Evolutionary conservation across 2,888 invertebrate genomes (phyloP).

Genomic region (Sesamia inferens): DNA sequence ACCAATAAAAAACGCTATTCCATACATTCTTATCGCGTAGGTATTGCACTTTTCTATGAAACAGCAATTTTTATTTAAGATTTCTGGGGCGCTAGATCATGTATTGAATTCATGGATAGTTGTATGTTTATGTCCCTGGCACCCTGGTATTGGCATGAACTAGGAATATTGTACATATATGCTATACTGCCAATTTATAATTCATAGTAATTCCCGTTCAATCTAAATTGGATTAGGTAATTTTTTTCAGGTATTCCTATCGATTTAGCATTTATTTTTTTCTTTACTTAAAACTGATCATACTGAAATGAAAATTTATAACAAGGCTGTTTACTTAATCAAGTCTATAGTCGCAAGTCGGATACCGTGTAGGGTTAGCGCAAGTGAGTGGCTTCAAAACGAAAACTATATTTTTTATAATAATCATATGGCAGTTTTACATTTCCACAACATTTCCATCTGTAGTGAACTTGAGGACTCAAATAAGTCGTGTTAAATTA

Average conservation of each 20-base stretch:
- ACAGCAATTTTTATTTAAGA: background rate
- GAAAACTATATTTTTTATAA: background rate
- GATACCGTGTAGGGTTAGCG: slow-evolving; percentile 19
- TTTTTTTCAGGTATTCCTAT: background rate
- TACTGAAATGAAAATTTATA: background rate
- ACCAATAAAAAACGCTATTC: background rate
- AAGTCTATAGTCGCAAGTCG: slow-evolving; percentile 10
- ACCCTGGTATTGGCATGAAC: background rate
- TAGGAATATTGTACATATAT: background rate
- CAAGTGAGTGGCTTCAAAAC: slow-evolving; percentile 29
- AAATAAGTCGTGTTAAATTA: slow-evolving; percentile 22
- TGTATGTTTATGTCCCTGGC: background rate
- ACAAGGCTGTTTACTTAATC: background rate
- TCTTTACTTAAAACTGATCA: too few species aligned
- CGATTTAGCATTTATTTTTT: background rate
- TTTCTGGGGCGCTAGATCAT: background rate
- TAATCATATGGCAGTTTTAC: slow-evolving; percentile 17
- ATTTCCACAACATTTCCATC: slow-evolving; percentile 5
- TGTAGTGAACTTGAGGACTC: background rate
- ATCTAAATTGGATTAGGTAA: background rate
- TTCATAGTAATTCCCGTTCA: background rate
- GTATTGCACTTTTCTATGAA: background rate
- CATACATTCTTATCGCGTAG: background rate
- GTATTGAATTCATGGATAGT: background rate
- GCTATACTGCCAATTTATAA: background rate